phyloP scores from a whole-genome alignment of 2,113 vertebrate species.

The Sterna hirundo region DNA sequence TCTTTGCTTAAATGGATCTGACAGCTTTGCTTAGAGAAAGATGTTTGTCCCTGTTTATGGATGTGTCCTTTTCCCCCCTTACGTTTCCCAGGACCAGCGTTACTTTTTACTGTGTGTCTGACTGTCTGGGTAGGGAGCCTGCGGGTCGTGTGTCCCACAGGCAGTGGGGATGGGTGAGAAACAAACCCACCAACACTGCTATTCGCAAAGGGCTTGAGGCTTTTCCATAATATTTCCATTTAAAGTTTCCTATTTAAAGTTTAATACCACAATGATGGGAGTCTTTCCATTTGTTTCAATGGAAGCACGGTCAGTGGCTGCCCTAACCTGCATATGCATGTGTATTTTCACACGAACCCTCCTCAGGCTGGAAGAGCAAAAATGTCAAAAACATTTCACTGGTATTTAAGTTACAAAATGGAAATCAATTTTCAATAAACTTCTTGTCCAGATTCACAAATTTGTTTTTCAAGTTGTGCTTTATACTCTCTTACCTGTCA shows the following conservation, averaged over 20 bases:
- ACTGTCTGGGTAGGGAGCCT: slow-evolving; percentile 53
- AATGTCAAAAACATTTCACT: background rate
- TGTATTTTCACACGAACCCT: background rate
- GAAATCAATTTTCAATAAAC: background rate
- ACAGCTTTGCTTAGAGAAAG: slow-evolving; percentile 73
- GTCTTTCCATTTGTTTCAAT: background rate
- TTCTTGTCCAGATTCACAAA: background rate
- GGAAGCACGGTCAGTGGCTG: background rate
- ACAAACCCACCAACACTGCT: slow-evolving; percentile 17
- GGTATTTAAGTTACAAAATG: background rate
- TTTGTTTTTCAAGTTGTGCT: background rate
- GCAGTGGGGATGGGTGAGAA: slow-evolving; percentile 59
- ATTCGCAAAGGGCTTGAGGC: background rate
- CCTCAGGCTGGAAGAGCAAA: background rate
- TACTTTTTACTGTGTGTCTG: slow-evolving; percentile 73
- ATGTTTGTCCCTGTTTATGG: slow-evolving; percentile 77
- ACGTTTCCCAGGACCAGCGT: slow-evolving; percentile 73
- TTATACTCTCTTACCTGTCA: background rate
- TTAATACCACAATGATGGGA: background rate
- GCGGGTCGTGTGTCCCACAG: slow-evolving; percentile 23
- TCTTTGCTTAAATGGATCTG: slow-evolving; percentile 67
- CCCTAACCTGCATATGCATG: background rate
- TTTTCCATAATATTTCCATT: slow-evolving; percentile 24
- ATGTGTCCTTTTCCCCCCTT: slow-evolving; percentile 60
- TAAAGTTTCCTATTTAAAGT: slow-evolving; percentile 26